Evolutionary conservation across 2,888 invertebrate genomes (phyloP).

Genomic region (Drosophila gaucha): DNA sequence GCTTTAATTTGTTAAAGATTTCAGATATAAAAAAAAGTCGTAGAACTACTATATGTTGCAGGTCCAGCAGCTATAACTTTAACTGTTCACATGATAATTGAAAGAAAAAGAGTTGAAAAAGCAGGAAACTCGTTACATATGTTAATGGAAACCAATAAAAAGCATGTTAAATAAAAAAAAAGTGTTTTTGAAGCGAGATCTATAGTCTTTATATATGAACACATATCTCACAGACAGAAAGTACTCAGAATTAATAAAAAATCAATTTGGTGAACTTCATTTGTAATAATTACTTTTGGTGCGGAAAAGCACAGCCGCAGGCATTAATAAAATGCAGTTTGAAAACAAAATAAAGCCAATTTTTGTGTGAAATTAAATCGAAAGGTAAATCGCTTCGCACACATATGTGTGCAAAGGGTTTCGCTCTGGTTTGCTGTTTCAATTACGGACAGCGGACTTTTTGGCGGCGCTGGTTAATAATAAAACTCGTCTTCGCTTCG

Average conservation of each 20-base stretch:
- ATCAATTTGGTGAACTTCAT: constrained; percentile 35
- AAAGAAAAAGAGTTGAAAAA: no score
- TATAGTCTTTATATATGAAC: no score
- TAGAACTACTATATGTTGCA: no score
- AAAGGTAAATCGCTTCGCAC: constrained; percentile 39
- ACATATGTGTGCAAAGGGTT: background rate
- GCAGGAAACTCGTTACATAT: no score
- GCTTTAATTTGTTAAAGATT: no score
- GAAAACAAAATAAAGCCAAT: constrained; percentile 31
- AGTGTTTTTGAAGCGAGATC: no score
- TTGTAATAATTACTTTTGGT: constrained; percentile 56
- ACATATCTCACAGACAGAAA: background rate
- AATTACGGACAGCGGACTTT: background rate
- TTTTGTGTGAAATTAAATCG: constrained; percentile 69
- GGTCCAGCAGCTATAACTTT: no score
- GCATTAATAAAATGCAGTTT: constrained; percentile 22
- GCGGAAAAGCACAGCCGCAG: constrained; percentile 15
- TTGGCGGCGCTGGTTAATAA: constrained; percentile 34
- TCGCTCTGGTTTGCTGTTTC: background rate
- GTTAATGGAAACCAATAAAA: no score
- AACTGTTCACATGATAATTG: no score
- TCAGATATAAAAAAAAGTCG: no score
- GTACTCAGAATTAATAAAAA: constrained; percentile 6
- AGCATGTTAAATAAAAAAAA: no score
- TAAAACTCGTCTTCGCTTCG: constrained; percentile 53